Conservation (phyloP, 2,113 vertebrate species). For the Cinclus mexicanus region DNA sequence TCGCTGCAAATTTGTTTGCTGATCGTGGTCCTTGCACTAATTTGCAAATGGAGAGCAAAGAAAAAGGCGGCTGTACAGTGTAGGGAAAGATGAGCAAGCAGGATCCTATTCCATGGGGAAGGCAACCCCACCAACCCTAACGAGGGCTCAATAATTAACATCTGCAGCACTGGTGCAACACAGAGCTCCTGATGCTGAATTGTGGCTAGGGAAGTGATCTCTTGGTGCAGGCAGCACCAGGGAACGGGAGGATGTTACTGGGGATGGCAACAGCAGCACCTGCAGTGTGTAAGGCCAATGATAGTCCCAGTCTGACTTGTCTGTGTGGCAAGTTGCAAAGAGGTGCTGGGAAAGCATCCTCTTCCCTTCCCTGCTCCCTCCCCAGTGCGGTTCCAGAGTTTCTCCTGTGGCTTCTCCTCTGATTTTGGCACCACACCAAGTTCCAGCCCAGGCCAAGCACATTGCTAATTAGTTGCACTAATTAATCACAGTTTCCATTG, state of each 20-base stretch:
- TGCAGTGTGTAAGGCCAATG: fast-evolving
- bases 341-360: background rate
- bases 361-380: background rate
- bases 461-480: conserved; percentile 2
- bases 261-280: background rate
- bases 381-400: background rate
- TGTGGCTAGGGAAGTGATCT: background rate
- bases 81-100: fast-evolving
- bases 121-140: background rate
- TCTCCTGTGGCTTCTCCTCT: background rate
- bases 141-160: background rate
- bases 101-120: background rate
- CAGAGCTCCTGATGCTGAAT: background rate
- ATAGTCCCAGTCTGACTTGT: background rate
- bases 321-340: fast-evolving
- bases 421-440: background rate
- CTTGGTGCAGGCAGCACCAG: fast-evolving
- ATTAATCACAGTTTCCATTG: conserved; percentile 49
- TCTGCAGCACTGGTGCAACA: background rate
- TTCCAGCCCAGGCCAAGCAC: background rate
- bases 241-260: background rate
- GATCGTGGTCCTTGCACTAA: background rate
- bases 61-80: fast-evolving
- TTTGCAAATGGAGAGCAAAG: conserved; percentile 37
- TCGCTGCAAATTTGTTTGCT: conserved; percentile 54